These are phyloP conservation scores for Clistopyga incitator DNA, from an alignment of 2,888 invertebrate species.

Conservation along the genomic window DNA sequence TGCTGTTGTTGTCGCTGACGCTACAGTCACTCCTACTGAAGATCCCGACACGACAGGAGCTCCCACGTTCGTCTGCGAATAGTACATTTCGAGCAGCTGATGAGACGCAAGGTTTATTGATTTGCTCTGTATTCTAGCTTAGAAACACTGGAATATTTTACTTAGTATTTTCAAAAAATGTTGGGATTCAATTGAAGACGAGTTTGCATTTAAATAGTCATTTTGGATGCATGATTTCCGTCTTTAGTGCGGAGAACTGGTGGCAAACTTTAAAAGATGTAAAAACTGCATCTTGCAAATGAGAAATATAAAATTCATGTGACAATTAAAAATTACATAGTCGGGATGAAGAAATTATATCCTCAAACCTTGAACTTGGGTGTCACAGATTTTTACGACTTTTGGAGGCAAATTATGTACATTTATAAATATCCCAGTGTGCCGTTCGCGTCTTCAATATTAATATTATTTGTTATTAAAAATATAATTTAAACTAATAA, in stretches of 20 bases:
- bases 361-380: too few relatives aligned
- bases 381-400: neutral
- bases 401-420: neutral
- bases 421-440: neutral
- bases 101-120: neutral
- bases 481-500: too few relatives aligned
- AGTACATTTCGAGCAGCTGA: neutral
- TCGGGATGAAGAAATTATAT: too few relatives aligned
- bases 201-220: neutral
- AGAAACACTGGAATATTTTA: neutral
- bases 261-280: too few relatives aligned
- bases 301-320: too few relatives aligned
- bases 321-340: too few relatives aligned
- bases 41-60: conserved; percentile 41
- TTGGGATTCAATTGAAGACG: neutral
- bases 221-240: neutral
- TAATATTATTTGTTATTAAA: neutral
- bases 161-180: neutral
- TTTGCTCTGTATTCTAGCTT: neutral
- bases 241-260: too few relatives aligned
- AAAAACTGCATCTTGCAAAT: too few relatives aligned
- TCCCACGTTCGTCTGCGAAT: conserved; percentile 60
- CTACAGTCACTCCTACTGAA: conserved; percentile 84
- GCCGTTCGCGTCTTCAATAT: neutral
- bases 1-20: conserved; percentile 76